Conservation (phyloP, 1,140 invertebrate genomes). For the Drosophila prosaltans region DNA sequence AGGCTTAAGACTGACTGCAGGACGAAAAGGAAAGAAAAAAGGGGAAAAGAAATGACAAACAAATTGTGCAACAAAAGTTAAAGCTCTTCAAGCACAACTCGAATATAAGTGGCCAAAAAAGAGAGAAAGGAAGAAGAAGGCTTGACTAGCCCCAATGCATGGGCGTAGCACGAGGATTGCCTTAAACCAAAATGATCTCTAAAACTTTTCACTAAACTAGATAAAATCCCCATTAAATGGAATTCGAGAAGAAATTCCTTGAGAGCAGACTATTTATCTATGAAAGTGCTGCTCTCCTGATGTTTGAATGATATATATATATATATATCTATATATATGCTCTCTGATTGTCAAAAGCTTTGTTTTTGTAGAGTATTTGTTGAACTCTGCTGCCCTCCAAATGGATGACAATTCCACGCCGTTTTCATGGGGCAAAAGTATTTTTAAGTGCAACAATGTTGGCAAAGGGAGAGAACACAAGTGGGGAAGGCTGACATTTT, state of each 20-base stretch:
- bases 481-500: not conserved
- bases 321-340: too few species aligned
- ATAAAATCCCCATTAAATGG: too few species aligned
- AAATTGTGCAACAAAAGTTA: conserved; percentile 51
- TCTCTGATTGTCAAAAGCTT: too few species aligned
- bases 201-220: too few species aligned
- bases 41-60: conserved; percentile 44
- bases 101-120: conserved; percentile 4
- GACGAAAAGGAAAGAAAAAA: conserved; percentile 43
- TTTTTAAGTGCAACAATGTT: conserved; percentile 2
- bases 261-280: not conserved
- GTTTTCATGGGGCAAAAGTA: not conserved
- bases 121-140: not conserved
- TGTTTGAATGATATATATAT: too few species aligned
- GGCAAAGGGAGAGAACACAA: not conserved
- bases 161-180: not conserved
- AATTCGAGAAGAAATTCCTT: too few species aligned
- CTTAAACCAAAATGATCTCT: too few species aligned
- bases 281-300: not conserved
- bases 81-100: not conserved
- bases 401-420: not conserved
- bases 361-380: not conserved
- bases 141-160: not conserved
- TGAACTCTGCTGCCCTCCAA: not conserved
- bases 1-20: conserved; percentile 66